Evolutionary conservation across 2,888 invertebrate species (phyloP).

Genomic region (Diarsia rubi): DNA sequence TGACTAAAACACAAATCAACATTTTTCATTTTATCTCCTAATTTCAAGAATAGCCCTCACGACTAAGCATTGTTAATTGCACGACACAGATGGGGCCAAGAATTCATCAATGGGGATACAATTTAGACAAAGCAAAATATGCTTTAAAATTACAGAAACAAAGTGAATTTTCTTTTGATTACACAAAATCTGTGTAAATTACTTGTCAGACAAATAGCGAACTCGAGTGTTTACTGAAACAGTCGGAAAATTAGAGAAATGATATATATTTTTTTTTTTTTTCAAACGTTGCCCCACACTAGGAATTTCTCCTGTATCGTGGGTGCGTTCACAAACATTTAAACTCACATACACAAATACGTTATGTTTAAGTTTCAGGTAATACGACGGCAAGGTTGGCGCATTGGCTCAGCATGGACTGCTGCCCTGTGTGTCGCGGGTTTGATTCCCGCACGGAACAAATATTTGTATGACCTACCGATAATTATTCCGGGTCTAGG

Average conservation of each 20-base stretch:
- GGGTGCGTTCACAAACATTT: no score
- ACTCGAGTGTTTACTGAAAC: slow-evolving; percentile 51
- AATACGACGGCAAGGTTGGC: no score
- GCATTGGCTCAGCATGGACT: no score
- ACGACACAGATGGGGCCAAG: slow-evolving; percentile 72
- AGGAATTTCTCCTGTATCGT: no score
- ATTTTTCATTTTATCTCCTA: not conserved
- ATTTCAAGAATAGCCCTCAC: slow-evolving; percentile 58
- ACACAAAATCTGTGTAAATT: slow-evolving; percentile 47
- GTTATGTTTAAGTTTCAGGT: no score
- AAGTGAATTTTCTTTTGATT: slow-evolving; percentile 30
- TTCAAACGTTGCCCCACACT: no score
- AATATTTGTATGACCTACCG: no score
- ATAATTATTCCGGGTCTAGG: no score
- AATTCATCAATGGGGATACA: slow-evolving; percentile 71
- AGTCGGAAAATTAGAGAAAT: slow-evolving; percentile 44
- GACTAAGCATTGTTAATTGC: slow-evolving; percentile 74
- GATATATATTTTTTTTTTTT: no score
- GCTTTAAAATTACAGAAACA: slow-evolving; percentile 22
- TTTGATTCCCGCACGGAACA: no score
- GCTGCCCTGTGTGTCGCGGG: no score
- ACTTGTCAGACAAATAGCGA: slow-evolving; percentile 57
- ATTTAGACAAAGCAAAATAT: slow-evolving; percentile 45
- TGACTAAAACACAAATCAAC: not conserved
- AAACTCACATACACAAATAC: no score